Conservation (phyloP, 2,888 invertebrate genomes). For the Cryptophagus acutangulus region DNA sequence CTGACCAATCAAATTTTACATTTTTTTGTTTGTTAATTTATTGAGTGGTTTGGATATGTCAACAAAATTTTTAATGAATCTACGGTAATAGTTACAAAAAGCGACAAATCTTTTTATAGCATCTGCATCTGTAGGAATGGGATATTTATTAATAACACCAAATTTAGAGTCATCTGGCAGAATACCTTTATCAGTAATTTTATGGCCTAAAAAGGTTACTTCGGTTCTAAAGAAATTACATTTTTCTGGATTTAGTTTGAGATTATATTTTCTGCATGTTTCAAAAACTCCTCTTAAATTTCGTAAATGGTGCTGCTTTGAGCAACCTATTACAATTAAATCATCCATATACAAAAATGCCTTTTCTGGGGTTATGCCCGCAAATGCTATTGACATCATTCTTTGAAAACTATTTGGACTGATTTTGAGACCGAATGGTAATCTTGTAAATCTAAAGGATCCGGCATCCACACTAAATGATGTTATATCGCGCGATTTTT, state of each 20-base stretch:
- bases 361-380: slow-evolving; percentile 20
- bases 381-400: slow-evolving; percentile 30
- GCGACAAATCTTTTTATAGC: slow-evolving; percentile 10
- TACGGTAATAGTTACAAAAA: slow-evolving; percentile 11
- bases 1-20: slow-evolving; percentile 11
- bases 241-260: slow-evolving; percentile 20
- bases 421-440: slow-evolving; percentile 26
- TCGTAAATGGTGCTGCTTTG: slow-evolving; percentile 14
- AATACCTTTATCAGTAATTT: slow-evolving; percentile 11
- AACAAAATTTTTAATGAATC: slow-evolving; percentile 15
- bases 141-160: slow-evolving; percentile 11
- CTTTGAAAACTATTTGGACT: slow-evolving; percentile 26
- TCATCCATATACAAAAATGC: slow-evolving; percentile 30
- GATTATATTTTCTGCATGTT: slow-evolving; percentile 9
- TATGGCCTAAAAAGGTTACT: slow-evolving; percentile 19
- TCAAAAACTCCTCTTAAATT: slow-evolving; percentile 14
- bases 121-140: slow-evolving; percentile 10
- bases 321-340: slow-evolving; percentile 25
- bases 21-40: slow-evolving; percentile 11
- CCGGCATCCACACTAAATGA: slow-evolving; percentile 21
- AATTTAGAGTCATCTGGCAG: slow-evolving; percentile 6
- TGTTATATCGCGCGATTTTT: slow-evolving; percentile 20
- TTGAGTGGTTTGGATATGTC: slow-evolving; percentile 11
- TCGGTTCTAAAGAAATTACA: slow-evolving; percentile 22
- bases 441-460: slow-evolving; percentile 21